Conservation (phyloP, 2,797 vertebrate species). For the Centropyge bicolor region DNA sequence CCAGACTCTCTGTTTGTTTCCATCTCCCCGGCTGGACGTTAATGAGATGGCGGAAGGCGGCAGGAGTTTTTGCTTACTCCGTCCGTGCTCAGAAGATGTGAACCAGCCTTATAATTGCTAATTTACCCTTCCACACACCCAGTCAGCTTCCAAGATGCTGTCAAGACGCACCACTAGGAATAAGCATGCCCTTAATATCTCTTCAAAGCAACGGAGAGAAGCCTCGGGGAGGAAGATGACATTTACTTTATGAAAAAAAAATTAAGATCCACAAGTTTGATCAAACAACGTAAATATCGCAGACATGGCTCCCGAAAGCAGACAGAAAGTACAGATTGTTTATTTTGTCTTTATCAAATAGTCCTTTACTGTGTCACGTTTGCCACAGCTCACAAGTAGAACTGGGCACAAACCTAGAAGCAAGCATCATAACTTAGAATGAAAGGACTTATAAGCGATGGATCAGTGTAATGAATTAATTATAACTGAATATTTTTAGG, state of each 20-base stretch:
- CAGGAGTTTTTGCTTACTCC: constrained; percentile 73
- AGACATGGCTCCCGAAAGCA: constrained; percentile 27
- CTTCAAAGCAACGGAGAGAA: constrained; percentile 60
- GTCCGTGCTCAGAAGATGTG: constrained; percentile 64
- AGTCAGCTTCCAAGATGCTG: constrained; percentile 61
- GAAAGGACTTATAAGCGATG: neutral
- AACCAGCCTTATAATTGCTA: constrained; percentile 76
- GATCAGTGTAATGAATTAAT: neutral
- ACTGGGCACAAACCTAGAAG: constrained; percentile 7
- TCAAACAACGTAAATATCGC: constrained; percentile 59
- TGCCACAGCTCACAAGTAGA: neutral
- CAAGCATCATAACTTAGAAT: neutral
- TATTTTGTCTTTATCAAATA: constrained; percentile 52
- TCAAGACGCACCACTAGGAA: constrained; percentile 47
- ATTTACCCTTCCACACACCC: constrained; percentile 63
- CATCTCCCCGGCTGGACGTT: constrained; percentile 63
- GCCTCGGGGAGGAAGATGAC: constrained; percentile 44
- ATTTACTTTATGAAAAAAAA: constrained; percentile 51
- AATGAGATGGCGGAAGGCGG: constrained; percentile 72
- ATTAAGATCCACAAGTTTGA: constrained; percentile 42
- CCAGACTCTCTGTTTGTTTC: constrained; percentile 61
- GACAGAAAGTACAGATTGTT: constrained; percentile 44
- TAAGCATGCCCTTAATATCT: constrained; percentile 60
- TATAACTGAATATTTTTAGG: neutral
- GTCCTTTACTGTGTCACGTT: constrained; percentile 5